These are phyloP conservation scores for Agrotis exclamationis DNA, from an alignment of 2,888 invertebrate species.

Conservation along the genomic window DNA sequence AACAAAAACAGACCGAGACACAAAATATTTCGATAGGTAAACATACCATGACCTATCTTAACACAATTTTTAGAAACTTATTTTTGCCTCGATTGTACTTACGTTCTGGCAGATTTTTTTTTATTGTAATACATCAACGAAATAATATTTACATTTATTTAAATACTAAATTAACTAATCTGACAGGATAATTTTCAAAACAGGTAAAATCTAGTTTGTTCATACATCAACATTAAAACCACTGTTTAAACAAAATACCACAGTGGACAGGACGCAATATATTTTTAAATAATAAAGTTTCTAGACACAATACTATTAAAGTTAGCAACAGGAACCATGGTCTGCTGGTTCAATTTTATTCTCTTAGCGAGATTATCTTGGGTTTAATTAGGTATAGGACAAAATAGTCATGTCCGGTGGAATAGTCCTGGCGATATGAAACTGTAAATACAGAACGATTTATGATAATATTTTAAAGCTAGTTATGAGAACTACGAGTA, in stretches of 20 bases:
- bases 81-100: too few species aligned
- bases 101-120: too few species aligned
- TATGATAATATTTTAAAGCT: background rate
- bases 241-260: background rate
- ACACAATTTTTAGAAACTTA: too few species aligned
- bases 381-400: conserved; percentile 33
- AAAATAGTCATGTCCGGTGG: conserved; percentile 36
- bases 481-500: background rate
- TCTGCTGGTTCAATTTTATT: conserved; percentile 47
- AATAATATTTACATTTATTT: too few species aligned
- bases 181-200: too few species aligned
- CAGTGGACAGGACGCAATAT: conserved; percentile 22
- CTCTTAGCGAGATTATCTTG: conserved; percentile 38
- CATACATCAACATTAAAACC: background rate
- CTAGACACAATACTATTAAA: conserved; percentile 30
- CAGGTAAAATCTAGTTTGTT: too few species aligned
- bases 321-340: conserved; percentile 54
- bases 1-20: too few species aligned
- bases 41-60: too few species aligned
- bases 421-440: conserved; percentile 9
- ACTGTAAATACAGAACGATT: background rate
- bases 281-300: conserved; percentile 30
- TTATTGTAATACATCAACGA: too few species aligned
- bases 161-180: too few species aligned
- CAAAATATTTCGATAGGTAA: too few species aligned